Evolutionary conservation across 2,797 vertebrate species (phyloP).

Genomic region (Petrocephalus schoutedeni): DNA sequence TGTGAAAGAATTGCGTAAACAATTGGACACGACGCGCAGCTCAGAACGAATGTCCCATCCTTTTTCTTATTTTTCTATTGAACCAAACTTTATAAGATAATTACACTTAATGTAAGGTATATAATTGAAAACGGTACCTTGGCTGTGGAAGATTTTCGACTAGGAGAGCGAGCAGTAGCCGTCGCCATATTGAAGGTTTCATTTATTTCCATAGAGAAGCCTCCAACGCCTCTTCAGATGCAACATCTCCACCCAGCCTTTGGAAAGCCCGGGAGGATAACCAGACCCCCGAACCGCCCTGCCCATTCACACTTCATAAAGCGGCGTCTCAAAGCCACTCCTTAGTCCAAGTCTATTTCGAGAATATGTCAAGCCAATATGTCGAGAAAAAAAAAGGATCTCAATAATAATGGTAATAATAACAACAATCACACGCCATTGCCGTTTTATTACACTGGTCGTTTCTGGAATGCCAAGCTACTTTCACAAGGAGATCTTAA

Average conservation of each 20-base stretch:
- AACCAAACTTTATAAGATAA: not conserved
- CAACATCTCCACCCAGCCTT: slow-evolving; percentile 24
- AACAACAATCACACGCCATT: not conserved
- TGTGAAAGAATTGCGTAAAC: not conserved
- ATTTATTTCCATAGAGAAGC: slow-evolving; percentile 25
- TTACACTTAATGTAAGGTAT: not conserved
- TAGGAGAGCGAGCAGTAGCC: slow-evolving; percentile 15
- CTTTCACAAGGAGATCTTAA: not conserved
- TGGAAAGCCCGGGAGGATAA: not conserved
- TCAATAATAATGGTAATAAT: not conserved
- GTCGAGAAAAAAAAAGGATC: not conserved
- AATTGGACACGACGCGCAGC: not conserved
- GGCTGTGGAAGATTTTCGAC: not conserved
- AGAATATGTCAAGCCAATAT: slow-evolving; percentile 12
- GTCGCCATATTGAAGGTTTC: slow-evolving; percentile 27
- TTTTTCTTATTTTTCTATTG: not conserved
- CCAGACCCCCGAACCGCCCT: slow-evolving; percentile 1
- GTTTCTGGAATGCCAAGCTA: not conserved
- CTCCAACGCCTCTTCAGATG: slow-evolving; percentile 15
- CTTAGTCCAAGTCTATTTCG: slow-evolving; percentile 35
- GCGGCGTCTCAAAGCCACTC: slow-evolving; percentile 42
- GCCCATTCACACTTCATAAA: slow-evolving; percentile 24
- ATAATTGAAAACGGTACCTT: slow-evolving; percentile 14
- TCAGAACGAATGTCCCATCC: not conserved
- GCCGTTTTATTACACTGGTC: not conserved